These are phyloP conservation scores for Sicus ferrugineus DNA, from an alignment of 2,888 invertebrate genomes.

Conservation along the genomic window DNA sequence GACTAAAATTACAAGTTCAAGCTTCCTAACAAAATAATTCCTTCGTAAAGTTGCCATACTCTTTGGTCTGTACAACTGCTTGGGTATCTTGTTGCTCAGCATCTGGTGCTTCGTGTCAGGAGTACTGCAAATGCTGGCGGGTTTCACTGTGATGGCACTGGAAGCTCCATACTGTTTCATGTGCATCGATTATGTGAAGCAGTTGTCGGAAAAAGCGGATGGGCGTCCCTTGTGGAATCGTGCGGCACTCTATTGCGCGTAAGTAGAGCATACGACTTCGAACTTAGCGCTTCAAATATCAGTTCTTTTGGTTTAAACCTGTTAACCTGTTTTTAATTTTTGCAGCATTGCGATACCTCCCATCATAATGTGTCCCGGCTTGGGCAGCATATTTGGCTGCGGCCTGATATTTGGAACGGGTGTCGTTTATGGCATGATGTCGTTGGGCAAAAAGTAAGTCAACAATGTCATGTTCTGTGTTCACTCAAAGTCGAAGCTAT, in stretches of 20 bases:
- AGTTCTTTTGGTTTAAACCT: slow-evolving; percentile 15
- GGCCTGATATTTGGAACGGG: slow-evolving; percentile 90
- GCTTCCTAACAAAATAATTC: too few relatives aligned
- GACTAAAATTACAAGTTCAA: too few relatives aligned
- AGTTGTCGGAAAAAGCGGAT: slow-evolving; percentile 83
- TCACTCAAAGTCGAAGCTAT: too few relatives aligned
- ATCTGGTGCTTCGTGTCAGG: slow-evolving; percentile 78
- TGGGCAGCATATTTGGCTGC: slow-evolving; percentile 84
- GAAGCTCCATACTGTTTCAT: slow-evolving; percentile 98
- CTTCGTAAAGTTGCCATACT: slow-evolving; percentile 80
- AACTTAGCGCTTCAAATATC: neutral
- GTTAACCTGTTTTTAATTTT: slow-evolving; percentile 1
- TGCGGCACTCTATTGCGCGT: slow-evolving; percentile 85
- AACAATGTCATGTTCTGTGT: neutral
- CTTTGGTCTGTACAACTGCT: slow-evolving; percentile 79
- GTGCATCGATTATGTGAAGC: slow-evolving; percentile 93
- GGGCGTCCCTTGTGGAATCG: slow-evolving; percentile 88
- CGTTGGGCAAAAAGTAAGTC: slow-evolving; percentile 92
- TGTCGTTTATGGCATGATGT: slow-evolving; percentile 91
- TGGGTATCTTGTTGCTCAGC: slow-evolving; percentile 71
- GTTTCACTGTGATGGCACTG: slow-evolving; percentile 85
- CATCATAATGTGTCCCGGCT: slow-evolving; percentile 77
- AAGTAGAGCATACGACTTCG: slow-evolving; percentile 64
- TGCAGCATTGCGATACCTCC: slow-evolving; percentile 81
- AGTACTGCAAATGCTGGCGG: slow-evolving; percentile 87